phyloP scores from a whole-genome alignment of 2,113 vertebrate genomes.

The Ondatra zibethicus region DNA sequence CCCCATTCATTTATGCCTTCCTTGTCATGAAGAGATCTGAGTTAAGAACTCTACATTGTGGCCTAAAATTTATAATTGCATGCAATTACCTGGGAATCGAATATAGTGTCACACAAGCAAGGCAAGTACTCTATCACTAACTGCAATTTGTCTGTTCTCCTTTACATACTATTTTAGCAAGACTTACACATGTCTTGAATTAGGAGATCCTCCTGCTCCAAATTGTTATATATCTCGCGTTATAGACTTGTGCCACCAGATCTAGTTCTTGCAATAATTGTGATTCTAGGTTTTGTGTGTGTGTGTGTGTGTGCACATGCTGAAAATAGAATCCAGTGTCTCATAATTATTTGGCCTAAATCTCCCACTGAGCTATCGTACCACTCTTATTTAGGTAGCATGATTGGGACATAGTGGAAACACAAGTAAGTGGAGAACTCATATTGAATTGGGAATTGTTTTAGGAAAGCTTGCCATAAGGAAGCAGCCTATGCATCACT shows the following conservation, averaged over 20 bases:
- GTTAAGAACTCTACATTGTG: not conserved
- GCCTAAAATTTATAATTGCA: not conserved
- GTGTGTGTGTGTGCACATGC: not conserved
- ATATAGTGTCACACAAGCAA: fast-evolving
- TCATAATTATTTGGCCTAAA: not conserved
- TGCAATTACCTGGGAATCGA: not conserved
- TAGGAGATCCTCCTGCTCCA: not conserved
- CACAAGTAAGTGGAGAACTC: not conserved
- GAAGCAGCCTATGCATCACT: not conserved
- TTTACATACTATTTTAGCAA: not conserved
- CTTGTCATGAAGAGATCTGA: not conserved
- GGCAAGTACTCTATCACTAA: not conserved
- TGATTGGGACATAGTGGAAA: not conserved
- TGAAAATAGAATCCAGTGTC: not conserved
- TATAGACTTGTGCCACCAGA: not conserved
- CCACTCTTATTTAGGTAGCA: not conserved
- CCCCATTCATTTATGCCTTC: not conserved
- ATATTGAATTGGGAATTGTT: not conserved
- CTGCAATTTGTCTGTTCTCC: not conserved
- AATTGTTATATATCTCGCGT: not conserved
- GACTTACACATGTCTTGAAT: not conserved
- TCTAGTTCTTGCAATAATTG: not conserved
- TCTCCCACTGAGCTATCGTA: not conserved
- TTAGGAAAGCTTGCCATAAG: not conserved
- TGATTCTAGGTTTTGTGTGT: no score